Percentiles rank a stretch among this genome's conserved stretches.
These are phyloP conservation scores for Chaetophractus vellerosus DNA, from an alignment of 2,797 vertebrate species.

Conservation along the genomic window DNA sequence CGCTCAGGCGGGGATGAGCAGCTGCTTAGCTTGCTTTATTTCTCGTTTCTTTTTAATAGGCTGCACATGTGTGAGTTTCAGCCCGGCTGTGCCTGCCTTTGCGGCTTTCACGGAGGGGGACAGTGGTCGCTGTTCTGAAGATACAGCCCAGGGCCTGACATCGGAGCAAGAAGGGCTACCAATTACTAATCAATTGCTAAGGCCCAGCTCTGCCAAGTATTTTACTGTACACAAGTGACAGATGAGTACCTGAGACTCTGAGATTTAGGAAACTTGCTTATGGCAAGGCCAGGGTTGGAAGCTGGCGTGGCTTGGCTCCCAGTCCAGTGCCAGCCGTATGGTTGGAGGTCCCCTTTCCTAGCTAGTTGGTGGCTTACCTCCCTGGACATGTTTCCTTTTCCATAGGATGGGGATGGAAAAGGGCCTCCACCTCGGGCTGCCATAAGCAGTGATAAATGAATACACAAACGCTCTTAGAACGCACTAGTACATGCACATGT, in stretches of 20 bases:
- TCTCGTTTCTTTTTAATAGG: not conserved
- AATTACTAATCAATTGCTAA: not conserved
- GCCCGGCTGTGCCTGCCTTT: not conserved
- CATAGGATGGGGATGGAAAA: not conserved
- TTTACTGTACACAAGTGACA: not conserved
- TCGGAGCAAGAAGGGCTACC: not conserved
- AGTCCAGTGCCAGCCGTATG: not conserved
- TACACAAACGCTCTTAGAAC: not conserved
- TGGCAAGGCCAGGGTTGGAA: not conserved
- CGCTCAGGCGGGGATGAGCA: fast-evolving
- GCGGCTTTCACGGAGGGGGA: not conserved
- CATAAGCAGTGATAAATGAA: not conserved
- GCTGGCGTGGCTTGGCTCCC: not conserved
- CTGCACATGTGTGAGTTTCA: fast-evolving
- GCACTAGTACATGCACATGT: fast-evolving
- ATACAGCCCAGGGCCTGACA: not conserved
- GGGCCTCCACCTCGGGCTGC: not conserved
- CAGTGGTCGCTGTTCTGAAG: fast-evolving
- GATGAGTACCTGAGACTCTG: not conserved
- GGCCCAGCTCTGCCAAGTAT: fast-evolving
- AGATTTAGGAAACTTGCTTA: not conserved
- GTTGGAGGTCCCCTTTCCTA: not conserved
- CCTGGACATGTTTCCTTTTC: too few relatives aligned
- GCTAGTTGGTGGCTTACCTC: not conserved
- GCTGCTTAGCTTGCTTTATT: too few relatives aligned